Evolutionary conservation across 2,888 invertebrate species (phyloP).

Genomic region (Syrista parreyssii): DNA sequence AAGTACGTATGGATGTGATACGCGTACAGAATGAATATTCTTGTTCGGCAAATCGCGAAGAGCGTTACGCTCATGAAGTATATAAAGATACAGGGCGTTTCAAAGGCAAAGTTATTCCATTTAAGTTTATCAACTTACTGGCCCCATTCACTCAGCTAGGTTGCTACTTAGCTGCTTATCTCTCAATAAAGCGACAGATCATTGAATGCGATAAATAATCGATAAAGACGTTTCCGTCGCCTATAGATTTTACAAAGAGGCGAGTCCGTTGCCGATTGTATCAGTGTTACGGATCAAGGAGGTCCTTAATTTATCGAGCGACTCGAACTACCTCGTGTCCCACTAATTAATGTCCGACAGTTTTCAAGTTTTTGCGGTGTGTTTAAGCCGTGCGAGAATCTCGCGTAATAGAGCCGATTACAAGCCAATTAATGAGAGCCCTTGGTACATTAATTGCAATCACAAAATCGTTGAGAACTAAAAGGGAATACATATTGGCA

Average conservation of each 20-base stretch:
- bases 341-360: constrained; percentile 47
- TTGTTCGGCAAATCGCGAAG: too few relatives aligned
- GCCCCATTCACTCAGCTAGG: too few relatives aligned
- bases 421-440: constrained; percentile 47
- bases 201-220: neutral
- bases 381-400: constrained; percentile 26
- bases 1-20: neutral
- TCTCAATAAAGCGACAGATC: neutral
- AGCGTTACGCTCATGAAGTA: too few relatives aligned
- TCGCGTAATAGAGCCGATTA: constrained; percentile 43
- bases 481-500: neutral
- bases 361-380: constrained; percentile 37
- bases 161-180: neutral
- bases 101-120: too few relatives aligned
- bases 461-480: constrained; percentile 33
- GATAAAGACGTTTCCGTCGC: neutral
- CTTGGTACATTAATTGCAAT: constrained; percentile 47
- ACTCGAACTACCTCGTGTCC: constrained; percentile 32
- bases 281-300: constrained; percentile 43
- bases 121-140: too few relatives aligned
- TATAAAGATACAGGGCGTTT: too few relatives aligned
- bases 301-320: constrained; percentile 45
- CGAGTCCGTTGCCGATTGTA: constrained; percentile 23
- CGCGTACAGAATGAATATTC: too few relatives aligned
- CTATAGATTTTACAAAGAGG: neutral